phyloP scores from a whole-genome alignment of 1,140 invertebrate species.

The Hylaeus anthracinus region DNA sequence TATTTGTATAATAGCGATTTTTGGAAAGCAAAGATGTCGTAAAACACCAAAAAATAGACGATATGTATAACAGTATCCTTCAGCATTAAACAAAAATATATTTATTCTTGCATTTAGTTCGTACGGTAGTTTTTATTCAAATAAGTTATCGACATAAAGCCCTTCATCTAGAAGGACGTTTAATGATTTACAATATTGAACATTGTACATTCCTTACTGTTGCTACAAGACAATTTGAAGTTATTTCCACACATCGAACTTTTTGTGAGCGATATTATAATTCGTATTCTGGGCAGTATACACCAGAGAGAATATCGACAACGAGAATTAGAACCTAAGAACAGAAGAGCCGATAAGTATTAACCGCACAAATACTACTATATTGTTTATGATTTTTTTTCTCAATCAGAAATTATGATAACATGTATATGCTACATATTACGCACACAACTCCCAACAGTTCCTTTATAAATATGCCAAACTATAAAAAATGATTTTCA shows the following conservation, averaged over 20 bases:
- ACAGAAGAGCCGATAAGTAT: not conserved
- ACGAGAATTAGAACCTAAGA: not conserved
- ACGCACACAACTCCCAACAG: not conserved
- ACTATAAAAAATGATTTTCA: slow-evolving; percentile 21
- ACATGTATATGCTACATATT: not conserved
- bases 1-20: slow-evolving; percentile 75
- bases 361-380: slow-evolving; percentile 1
- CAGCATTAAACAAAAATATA: slow-evolving; percentile 23
- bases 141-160: slow-evolving; percentile 50
- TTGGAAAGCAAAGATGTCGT: slow-evolving; percentile 71
- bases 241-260: slow-evolving; percentile 13
- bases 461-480: slow-evolving; percentile 40
- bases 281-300: not conserved
- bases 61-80: slow-evolving; percentile 67
- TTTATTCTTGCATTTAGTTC: slow-evolving; percentile 60
- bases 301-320: not conserved
- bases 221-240: slow-evolving; percentile 3
- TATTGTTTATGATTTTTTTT: too few relatives aligned
- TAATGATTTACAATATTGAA: slow-evolving; percentile 24
- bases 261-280: not conserved
- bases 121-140: slow-evolving; percentile 25
- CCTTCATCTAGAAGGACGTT: slow-evolving; percentile 8
- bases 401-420: not conserved
- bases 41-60: slow-evolving; percentile 77
- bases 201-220: slow-evolving; percentile 52